These are phyloP conservation scores for Cyanoramphus novaezelandiae DNA, from an alignment of 2,113 vertebrate genomes.

Conservation along the genomic window DNA sequence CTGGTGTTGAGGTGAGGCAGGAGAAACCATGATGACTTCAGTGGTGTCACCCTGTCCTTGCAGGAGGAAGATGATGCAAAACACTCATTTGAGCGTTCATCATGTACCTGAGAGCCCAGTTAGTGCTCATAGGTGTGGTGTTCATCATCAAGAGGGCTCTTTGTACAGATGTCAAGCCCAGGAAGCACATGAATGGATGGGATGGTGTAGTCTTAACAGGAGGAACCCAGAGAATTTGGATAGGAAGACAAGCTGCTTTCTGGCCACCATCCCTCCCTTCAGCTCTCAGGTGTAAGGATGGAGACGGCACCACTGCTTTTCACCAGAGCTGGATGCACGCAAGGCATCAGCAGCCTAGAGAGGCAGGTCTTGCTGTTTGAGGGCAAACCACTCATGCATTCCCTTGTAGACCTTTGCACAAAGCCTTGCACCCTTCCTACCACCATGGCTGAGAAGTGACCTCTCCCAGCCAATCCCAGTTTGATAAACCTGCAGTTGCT, in stretches of 20 bases:
- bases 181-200: neutral
- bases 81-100: fast-evolving
- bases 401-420: neutral
- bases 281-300: neutral
- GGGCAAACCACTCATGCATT: neutral
- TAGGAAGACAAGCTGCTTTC: neutral
- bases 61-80: neutral
- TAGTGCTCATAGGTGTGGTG: fast-evolving
- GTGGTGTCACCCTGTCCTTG: neutral
- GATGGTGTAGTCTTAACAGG: neutral
- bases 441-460: neutral
- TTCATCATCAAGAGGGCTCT: neutral
- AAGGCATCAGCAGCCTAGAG: neutral
- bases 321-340: neutral
- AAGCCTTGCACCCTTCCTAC: neutral
- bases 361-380: neutral
- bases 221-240: neutral
- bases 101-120: neutral
- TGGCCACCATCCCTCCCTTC: neutral
- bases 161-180: neutral
- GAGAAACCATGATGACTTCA: neutral
- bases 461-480: neutral
- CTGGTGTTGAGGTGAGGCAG: neutral
- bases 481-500: neutral
- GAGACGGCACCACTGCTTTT: neutral